Base-by-base conservation (phyloP, 2,888 invertebrate species). In the Lasioglossum vierecki region DNA sequence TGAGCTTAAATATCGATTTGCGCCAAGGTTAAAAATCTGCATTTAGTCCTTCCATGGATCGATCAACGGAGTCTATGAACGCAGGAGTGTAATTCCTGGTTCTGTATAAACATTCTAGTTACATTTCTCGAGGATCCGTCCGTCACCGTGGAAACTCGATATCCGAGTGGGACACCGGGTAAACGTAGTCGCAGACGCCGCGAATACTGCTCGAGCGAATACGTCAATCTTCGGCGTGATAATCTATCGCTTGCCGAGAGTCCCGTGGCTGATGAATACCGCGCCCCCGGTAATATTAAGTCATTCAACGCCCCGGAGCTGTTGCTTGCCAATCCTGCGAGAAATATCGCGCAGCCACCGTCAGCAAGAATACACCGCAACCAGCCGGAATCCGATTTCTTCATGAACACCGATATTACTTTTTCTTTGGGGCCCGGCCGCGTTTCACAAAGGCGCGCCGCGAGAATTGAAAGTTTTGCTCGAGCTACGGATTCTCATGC, bases 101-200 rank as follows among this genome's bases (percentile, higher is more conserved):
- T 66, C 66, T 35, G 35, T 66, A 66, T 66, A 66, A 66, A 66
- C 66, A 53, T 9, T 53, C 44, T 11, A 11, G 26, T 53, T 41
- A 49, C 15, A 15, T 60, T 41, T 30, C 60, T 26, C 26, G 41
- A n/a, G n/a, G n/a, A 57, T 75, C 22, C n/a, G 35, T 30, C 35
- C 35, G 66, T 35, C 35, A 35, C 66, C 66, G 70, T 39, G 70
- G 70, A 70, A 70, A 70, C 70, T 70, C 70, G 70, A 70, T 70
- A 70, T 70, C 70, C 41, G 70, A 41, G 41, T 41, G 41, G n/a
- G 70, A 70, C 68, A 35, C 6, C 68, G 68, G 41, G 70, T 66
- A 66, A 66, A 66, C 66, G 22, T 66, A 22, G 66, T 63, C 30
- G 63, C 30, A 53, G n/a, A 13, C 13, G 60, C 26, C 4, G 26